Percentiles rank a stretch among this genome's conserved stretches.
Conservation (phyloP, 2,113 vertebrate species). For the Piaya cayana region DNA sequence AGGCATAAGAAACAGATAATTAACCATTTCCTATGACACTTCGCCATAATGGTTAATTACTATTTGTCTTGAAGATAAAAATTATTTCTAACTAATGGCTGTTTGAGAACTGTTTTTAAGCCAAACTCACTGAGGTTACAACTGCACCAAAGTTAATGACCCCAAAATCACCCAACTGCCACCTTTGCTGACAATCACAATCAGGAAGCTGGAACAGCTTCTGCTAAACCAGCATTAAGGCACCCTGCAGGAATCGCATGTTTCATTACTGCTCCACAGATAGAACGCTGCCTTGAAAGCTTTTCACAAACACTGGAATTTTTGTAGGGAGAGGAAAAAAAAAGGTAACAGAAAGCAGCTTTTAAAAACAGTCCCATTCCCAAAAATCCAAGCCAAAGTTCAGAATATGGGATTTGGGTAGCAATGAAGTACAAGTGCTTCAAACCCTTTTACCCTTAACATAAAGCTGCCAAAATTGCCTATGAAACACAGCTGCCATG, state of each 20-base stretch:
- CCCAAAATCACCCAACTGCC: not conserved
- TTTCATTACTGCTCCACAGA: not conserved
- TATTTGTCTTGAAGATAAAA: not conserved
- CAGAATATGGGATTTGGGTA: not conserved
- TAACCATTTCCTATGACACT: not conserved
- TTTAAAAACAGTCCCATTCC: not conserved
- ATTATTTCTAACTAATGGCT: not conserved
- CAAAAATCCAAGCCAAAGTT: not conserved
- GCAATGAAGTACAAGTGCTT: not conserved
- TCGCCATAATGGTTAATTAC: not conserved
- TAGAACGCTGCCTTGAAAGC: not conserved
- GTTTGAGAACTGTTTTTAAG: not conserved
- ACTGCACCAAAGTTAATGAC: not conserved
- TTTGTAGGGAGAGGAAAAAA: fast-evolving
- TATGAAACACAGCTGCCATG: not conserved
- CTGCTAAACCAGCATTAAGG: not conserved
- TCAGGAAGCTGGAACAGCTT: not conserved
- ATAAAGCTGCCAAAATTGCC: not conserved
- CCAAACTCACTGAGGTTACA: not conserved
- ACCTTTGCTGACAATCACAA: not conserved
- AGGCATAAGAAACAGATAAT: not conserved
- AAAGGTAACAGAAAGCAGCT: not conserved
- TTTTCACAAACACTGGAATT: not conserved
- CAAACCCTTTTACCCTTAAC: not conserved
- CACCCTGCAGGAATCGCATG: not conserved